A percentile compares a stretch with the other conserved stretches of the same genome.
phyloP scores from a whole-genome alignment of 2,113 vertebrate species.

The Falcunculus frontatus region DNA sequence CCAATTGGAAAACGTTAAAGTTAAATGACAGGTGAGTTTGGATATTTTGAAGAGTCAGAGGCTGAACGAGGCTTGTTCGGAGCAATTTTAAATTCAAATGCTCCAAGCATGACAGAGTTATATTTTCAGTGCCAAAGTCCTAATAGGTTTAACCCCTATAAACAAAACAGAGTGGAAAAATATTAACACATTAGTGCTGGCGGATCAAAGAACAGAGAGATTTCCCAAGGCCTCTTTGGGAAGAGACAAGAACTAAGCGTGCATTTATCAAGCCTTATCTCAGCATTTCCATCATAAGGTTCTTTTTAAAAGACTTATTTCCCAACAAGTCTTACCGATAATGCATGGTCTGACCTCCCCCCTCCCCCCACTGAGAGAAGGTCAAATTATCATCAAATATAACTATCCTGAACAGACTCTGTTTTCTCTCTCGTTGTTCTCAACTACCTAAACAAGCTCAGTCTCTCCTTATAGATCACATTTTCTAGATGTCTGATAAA shows the following conservation, averaged over 20 bases:
- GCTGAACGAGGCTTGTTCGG: neutral
- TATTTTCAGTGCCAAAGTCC: constrained; percentile 13
- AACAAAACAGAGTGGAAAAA: constrained; percentile 38
- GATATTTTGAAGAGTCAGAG: neutral
- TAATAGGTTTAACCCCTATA: constrained; percentile 39
- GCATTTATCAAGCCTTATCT: neutral
- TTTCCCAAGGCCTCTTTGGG: neutral
- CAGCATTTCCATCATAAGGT: neutral
- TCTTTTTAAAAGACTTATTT: neutral
- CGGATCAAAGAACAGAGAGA: neutral
- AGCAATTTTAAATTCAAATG: constrained; percentile 3
- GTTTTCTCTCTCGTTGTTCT: neutral
- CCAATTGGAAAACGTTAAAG: neutral
- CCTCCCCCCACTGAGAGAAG: neutral
- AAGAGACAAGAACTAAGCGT: neutral
- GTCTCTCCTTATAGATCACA: neutral
- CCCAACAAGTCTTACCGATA: neutral
- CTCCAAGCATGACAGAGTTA: neutral
- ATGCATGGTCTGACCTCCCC: neutral
- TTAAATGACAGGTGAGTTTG: neutral
- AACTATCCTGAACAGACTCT: neutral
- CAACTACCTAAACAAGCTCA: neutral
- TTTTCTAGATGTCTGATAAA: constrained; percentile 39
- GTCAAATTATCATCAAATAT: neutral
- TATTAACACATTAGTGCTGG: constrained; percentile 26